Conservation (phyloP, 2,797 vertebrate species). For the Acanthis flammea region DNA sequence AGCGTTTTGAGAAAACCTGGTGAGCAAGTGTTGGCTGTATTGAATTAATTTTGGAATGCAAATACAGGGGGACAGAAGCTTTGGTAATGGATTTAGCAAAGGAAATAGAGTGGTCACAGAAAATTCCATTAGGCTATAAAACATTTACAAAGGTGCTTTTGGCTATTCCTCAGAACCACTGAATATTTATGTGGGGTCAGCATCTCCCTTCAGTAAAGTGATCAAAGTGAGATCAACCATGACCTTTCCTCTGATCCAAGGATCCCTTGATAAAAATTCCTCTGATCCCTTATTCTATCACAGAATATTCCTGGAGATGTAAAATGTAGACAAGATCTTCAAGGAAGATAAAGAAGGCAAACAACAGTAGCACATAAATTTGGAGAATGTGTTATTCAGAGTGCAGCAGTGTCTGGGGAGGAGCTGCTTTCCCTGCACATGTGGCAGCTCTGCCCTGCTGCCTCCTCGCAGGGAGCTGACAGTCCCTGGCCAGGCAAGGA, state of each 20-base stretch:
- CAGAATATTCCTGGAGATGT: not conserved
- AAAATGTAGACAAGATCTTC: not conserved
- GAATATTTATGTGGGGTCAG: not conserved
- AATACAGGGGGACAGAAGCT: not conserved
- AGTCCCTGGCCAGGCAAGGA: not conserved
- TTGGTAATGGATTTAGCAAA: not conserved
- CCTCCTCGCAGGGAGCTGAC: not conserved
- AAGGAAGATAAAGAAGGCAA: not conserved
- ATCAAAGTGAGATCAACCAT: constrained; percentile 11
- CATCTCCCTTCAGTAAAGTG: not conserved
- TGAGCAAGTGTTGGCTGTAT: not conserved
- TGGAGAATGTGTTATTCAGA: not conserved
- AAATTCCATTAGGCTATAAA: not conserved
- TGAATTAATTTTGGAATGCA: not conserved
- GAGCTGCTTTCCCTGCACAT: accelerated
- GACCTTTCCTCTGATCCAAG: not conserved
- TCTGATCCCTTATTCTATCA: not conserved
- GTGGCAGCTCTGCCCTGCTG: accelerated
- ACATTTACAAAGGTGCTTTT: not conserved
- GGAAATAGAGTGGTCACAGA: not conserved
- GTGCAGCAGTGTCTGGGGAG: not conserved
- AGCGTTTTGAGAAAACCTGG: not conserved
- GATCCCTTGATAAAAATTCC: not conserved
- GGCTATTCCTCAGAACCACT: not conserved
- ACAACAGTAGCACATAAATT: not conserved